phyloP scores from a whole-genome alignment of 2,888 invertebrate genomes.

The Deroplatys truncata region DNA sequence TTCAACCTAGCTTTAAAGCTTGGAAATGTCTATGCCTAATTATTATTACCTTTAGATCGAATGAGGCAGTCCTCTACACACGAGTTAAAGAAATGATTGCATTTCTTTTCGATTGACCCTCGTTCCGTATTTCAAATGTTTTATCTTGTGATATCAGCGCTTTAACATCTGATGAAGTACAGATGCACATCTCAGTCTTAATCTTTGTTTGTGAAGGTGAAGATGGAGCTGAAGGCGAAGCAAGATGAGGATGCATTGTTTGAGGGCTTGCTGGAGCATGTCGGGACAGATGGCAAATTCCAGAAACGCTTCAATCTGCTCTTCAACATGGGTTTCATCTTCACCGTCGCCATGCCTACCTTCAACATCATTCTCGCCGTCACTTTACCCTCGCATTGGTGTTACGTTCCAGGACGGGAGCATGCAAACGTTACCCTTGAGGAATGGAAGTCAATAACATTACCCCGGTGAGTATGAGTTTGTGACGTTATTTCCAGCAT shows the following conservation, averaged over 20 bases:
- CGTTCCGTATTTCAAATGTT: too few relatives aligned
- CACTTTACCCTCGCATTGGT: slow-evolving; percentile 56
- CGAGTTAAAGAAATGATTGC: too few relatives aligned
- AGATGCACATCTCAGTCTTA: too few relatives aligned
- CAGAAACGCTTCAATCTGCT: slow-evolving; percentile 49
- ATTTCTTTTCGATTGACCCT: too few relatives aligned
- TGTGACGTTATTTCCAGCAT: too few relatives aligned
- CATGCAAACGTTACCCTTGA: slow-evolving; percentile 46
- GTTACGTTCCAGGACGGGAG: slow-evolving; percentile 51
- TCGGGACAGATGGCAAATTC: slow-evolving; percentile 38
- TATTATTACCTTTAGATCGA: too few relatives aligned
- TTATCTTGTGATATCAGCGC: too few relatives aligned
- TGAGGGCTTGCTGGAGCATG: slow-evolving; percentile 21
- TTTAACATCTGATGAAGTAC: too few relatives aligned
- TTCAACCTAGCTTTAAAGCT: too few relatives aligned
- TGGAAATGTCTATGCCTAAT: too few relatives aligned
- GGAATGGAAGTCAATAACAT: slow-evolving; percentile 50
- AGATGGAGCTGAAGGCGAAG: neutral
- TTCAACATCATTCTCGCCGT: slow-evolving; percentile 53
- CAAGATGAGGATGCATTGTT: slow-evolving; percentile 15
- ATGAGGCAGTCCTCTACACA: too few relatives aligned
- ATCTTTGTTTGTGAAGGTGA: neutral
- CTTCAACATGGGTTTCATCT: slow-evolving; percentile 48
- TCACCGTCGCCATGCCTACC: slow-evolving; percentile 49
- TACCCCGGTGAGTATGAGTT: slow-evolving; percentile 46